A percentile compares a stretch with the other conserved stretches of the same genome.
Evolutionary conservation across 92 coral and sea anemone species (phyloP).

Genomic region (Anthopleura xanthogrammica): DNA sequence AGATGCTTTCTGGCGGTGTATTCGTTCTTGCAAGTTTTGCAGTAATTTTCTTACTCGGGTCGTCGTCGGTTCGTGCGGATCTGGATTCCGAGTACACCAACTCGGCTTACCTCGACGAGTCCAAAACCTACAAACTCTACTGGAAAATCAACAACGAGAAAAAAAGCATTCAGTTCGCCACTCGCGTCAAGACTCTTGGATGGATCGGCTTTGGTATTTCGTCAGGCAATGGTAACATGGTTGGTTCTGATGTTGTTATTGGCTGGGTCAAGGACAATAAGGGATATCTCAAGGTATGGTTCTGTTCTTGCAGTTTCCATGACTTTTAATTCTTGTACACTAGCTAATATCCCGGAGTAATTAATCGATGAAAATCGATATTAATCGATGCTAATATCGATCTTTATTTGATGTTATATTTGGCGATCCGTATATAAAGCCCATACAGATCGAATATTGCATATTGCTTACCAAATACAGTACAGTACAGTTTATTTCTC

Average conservation of each 20-base stretch:
- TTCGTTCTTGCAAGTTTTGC: background rate
- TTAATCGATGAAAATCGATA: too few relatives aligned
- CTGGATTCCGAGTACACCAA: conserved; percentile 27
- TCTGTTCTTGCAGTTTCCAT: too few relatives aligned
- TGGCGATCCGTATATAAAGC: too few relatives aligned
- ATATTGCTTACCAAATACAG: too few relatives aligned
- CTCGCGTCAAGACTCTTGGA: conserved; percentile 40
- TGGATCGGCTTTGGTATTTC: conserved; percentile 58
- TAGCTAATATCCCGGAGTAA: too few relatives aligned
- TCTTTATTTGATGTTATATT: too few relatives aligned
- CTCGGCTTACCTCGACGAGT: conserved; percentile 41
- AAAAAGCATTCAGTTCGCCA: conserved; percentile 39
- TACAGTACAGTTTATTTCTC: too few relatives aligned
- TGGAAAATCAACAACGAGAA: conserved; percentile 39
- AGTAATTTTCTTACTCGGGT: background rate
- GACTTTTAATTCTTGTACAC: too few relatives aligned
- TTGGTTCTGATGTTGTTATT: conserved; percentile 45
- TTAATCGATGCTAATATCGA: too few relatives aligned
- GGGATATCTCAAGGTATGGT: conserved; percentile 39
- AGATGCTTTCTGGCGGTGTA: too few relatives aligned
- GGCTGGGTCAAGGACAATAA: conserved; percentile 46
- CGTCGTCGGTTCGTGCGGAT: conserved; percentile 6
- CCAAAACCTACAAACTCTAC: conserved; percentile 31
- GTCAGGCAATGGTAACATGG: conserved; percentile 34
- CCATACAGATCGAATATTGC: too few relatives aligned